These are phyloP conservation scores for Xenopus borealis DNA, from an alignment of 2,113 vertebrate genomes.

Conservation along the genomic window DNA sequence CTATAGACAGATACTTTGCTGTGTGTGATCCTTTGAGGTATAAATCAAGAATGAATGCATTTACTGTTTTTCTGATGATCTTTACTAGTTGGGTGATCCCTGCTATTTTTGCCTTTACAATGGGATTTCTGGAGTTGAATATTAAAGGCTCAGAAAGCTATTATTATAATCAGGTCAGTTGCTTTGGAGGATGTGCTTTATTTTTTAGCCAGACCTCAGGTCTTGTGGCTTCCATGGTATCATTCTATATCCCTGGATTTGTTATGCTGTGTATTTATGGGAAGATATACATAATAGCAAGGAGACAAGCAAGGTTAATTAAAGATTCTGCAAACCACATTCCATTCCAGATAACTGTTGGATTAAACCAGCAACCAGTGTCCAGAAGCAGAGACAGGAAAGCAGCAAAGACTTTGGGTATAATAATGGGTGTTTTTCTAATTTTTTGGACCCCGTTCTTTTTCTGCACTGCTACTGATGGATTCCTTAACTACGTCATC, in stretches of 20 bases:
- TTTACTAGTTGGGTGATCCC: conserved; percentile 68
- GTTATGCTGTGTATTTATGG: conserved; percentile 72
- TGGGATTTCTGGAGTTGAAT: conserved; percentile 76
- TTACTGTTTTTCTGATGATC: conserved; percentile 64
- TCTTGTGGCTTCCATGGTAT: conserved; percentile 61
- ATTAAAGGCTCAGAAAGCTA: conserved; percentile 64
- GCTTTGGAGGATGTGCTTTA: conserved; percentile 63
- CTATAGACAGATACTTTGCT: conserved; percentile 72
- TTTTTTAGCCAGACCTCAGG: conserved; percentile 70
- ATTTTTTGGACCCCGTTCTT: conserved; percentile 79
- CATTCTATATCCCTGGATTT: conserved; percentile 74
- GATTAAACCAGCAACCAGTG: conserved; percentile 50
- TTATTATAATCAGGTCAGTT: conserved; percentile 57
- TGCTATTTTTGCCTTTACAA: conserved; percentile 68
- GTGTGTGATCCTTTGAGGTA: conserved; percentile 74
- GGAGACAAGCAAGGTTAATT: conserved; percentile 67
- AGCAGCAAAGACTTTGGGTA: conserved; percentile 72
- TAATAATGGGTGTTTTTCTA: conserved; percentile 74
- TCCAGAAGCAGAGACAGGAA: conserved; percentile 65
- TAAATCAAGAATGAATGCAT: conserved; percentile 63
- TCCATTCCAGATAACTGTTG: conserved; percentile 41
- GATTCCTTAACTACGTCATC: conserved; percentile 65
- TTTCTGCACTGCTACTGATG: conserved; percentile 65
- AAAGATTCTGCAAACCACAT: conserved; percentile 51
- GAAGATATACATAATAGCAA: conserved; percentile 72